A percentile compares a stretch with the other conserved stretches of the same genome.
phyloP scores from a whole-genome alignment of 2,797 vertebrate genomes.

The Lates japonicus region DNA sequence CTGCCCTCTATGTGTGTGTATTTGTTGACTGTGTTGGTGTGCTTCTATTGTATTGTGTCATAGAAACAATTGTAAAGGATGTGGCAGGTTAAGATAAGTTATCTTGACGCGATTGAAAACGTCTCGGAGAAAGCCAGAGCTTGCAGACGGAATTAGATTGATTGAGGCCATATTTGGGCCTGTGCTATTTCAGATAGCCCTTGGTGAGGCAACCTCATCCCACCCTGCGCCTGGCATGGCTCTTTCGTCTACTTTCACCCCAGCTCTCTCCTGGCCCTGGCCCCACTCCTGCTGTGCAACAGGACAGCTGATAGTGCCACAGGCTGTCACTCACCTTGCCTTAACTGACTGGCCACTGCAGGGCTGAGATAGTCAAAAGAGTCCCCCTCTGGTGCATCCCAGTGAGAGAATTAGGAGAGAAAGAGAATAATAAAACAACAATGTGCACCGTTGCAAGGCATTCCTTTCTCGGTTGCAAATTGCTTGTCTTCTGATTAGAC shows the following conservation, averaged over 20 bases:
- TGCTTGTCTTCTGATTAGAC: conserved; percentile 47
- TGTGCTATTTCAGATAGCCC: conserved; percentile 83
- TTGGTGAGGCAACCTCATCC: conserved; percentile 73
- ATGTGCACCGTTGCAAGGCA: conserved; percentile 50
- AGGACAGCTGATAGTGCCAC: conserved; percentile 85
- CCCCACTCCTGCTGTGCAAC: conserved; percentile 79
- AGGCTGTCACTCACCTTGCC: conserved; percentile 83
- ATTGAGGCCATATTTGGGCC: conserved; percentile 81
- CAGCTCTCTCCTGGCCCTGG: conserved; percentile 57
- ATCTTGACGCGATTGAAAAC: conserved; percentile 90
- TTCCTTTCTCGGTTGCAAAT: conserved; percentile 39
- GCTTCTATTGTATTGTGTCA: conserved; percentile 62
- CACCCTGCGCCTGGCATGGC: conserved; percentile 74
- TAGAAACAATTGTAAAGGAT: conserved; percentile 93
- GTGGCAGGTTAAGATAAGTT: conserved; percentile 98
- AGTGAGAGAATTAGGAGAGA: conserved; percentile 14
- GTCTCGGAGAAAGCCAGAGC: conserved; percentile 76
- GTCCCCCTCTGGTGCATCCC: conserved; percentile 69
- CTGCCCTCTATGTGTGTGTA: conserved; percentile 44
- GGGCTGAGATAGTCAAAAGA: conserved; percentile 81
- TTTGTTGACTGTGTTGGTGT: conserved; percentile 28
- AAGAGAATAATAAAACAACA: conserved; percentile 65
- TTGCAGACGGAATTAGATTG: conserved; percentile 82
- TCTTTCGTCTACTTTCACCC: conserved; percentile 67
- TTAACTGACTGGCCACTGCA: conserved; percentile 84